Base-by-base conservation (phyloP, 1,140 invertebrate species). In the Rhynchophorus ferrugineus region DNA sequence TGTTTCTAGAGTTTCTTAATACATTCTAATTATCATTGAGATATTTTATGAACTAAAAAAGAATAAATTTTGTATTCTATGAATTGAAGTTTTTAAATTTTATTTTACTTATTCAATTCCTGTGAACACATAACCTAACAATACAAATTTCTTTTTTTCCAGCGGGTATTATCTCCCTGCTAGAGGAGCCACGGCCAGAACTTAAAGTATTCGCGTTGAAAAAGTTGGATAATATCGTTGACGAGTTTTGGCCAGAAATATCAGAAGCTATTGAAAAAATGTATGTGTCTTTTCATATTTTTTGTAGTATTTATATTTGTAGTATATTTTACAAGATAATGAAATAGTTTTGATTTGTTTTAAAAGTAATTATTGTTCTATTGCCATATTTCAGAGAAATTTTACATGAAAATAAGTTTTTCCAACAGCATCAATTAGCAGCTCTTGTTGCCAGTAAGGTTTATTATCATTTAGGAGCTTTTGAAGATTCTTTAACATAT, bases 201-300 rank as follows among this genome's bases (percentile, higher is more conserved):
- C 74, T 98, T 37, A 95, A 95, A 73, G 83, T 91, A 2, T 98
- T 95, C 73, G 94, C 95, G 16, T 62, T 87, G 44, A 86, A 87
- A 62, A 94, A 94, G 65, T 73, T 98, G 36, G 87, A 98, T 71
- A 79, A 82, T 63, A 91, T 98, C 68, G 94, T 98, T 0, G 92
- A 97, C 70, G 89, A 95, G 70, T 98, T 98, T 74, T 98, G 95
- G 95, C 91, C 94, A 13, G 95, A 98, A 75, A 97, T 98, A 56
- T 95, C 93, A 0, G 95, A 98, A 74, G 90, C 92, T 8, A 94
- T 98, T 66, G 87, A 90, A 65, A 98, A 96, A 75, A 96, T 98
- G 85, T 87, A 76, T 75, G 76, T 39, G 19, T 37, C 34, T 36
- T 21, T 36, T 36, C 19, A 20, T 35, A 11, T 20, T 47, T 19